Conservation (phyloP, 2,888 invertebrate genomes). For the Phytoseiulus persimilis region DNA sequence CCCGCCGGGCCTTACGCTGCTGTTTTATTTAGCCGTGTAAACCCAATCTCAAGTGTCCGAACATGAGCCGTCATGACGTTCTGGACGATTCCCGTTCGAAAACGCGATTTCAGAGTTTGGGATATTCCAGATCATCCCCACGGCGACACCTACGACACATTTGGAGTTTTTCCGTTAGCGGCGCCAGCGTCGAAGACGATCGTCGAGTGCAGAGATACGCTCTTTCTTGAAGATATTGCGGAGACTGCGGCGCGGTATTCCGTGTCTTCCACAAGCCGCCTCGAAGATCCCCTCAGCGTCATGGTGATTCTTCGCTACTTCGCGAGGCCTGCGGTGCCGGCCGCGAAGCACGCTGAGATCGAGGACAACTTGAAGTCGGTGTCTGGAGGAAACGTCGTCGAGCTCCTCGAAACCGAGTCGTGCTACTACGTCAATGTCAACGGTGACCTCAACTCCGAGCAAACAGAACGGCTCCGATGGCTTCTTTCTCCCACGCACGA, state of each 20-base stretch:
- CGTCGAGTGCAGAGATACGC: background rate
- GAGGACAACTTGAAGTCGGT: slow-evolving; percentile 6
- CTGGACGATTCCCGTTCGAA: background rate
- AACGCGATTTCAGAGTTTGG: background rate
- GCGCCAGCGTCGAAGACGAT: background rate
- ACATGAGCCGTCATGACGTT: too few relatives aligned
- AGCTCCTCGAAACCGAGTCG: slow-evolving; percentile 59
- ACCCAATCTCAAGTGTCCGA: too few relatives aligned
- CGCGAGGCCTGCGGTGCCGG: slow-evolving; percentile 39
- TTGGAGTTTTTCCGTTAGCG: background rate
- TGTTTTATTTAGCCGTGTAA: background rate
- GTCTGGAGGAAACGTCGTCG: slow-evolving; percentile 38
- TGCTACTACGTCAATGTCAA: slow-evolving; percentile 69
- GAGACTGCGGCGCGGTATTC: background rate
- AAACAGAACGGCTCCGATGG: slow-evolving; percentile 65
- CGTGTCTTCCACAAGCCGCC: background rate
- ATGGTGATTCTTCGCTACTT: slow-evolving; percentile 40
- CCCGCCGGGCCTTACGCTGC: background rate
- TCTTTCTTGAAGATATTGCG: background rate
- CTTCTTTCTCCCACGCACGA: slow-evolving; percentile 61
- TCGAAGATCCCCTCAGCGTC: slow-evolving; percentile 39
- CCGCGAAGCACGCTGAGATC: slow-evolving; percentile 31
- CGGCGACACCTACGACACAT: background rate
- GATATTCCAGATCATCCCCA: background rate
- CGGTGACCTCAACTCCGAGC: slow-evolving; percentile 55